These are phyloP conservation scores for Sinocyclocheilus anophthalmus DNA, from an alignment of 2,113 vertebrate genomes.

Conservation along the genomic window DNA sequence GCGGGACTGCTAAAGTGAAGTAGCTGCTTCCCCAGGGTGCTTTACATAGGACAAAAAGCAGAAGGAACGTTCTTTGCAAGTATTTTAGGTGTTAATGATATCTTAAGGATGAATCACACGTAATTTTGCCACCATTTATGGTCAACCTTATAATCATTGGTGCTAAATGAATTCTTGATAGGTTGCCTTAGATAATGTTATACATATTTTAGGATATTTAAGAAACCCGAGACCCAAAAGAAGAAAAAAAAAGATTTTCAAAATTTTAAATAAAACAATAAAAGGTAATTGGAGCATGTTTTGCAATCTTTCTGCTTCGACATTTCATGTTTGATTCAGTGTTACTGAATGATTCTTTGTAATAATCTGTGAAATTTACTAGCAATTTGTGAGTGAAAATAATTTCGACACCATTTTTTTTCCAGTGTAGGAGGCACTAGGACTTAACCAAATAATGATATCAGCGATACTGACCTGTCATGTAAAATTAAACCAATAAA, in stretches of 20 bases:
- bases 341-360: no score
- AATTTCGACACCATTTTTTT: no score
- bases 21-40: constrained; percentile 68
- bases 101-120: not conserved
- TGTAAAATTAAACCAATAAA: not conserved
- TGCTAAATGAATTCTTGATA: not conserved
- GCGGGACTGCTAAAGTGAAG: constrained; percentile 70
- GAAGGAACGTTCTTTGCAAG: constrained; percentile 2
- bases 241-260: no score
- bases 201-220: not conserved
- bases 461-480: not conserved
- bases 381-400: no score
- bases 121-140: not conserved
- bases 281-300: no score
- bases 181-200: no score
- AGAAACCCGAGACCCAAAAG: not conserved
- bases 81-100: not conserved
- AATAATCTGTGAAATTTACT: no score
- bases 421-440: not conserved
- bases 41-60: constrained; percentile 41
- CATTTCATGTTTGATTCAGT: no score
- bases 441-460: no score
- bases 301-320: no score
- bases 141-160: not conserved
- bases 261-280: no score